These are phyloP conservation scores for Hiodon tergisus DNA, from an alignment of 2,113 vertebrate genomes.

Conservation along the genomic window DNA sequence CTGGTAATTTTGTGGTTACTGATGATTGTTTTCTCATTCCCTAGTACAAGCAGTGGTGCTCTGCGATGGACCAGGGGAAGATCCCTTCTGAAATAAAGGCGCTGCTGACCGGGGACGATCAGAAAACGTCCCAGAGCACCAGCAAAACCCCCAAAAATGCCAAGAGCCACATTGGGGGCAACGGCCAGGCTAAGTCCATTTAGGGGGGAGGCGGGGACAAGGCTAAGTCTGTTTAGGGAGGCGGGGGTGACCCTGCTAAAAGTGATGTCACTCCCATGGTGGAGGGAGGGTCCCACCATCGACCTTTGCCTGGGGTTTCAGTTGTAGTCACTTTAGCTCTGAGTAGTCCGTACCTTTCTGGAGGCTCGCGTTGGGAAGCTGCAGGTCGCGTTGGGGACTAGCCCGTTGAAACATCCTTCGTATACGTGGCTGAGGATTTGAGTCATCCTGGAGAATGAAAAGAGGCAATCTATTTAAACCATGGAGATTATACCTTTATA, in stretches of 20 bases:
- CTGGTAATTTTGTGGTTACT: too few relatives aligned
- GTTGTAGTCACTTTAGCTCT: conserved; percentile 11
- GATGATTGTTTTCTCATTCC: conserved; percentile 25
- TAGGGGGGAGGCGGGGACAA: not conserved
- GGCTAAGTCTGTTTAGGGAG: not conserved
- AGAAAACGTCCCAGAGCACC: conserved; percentile 65
- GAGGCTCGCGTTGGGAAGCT: conserved; percentile 5
- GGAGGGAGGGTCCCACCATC: not conserved
- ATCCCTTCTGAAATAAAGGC: conserved; percentile 98
- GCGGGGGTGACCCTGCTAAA: not conserved
- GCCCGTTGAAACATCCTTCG: not conserved
- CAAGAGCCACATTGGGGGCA: conserved; percentile 64
- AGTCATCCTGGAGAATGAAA: not conserved
- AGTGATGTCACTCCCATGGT: too few relatives aligned
- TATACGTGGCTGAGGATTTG: not conserved
- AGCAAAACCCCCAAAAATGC: conserved; percentile 65
- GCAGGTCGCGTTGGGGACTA: not conserved
- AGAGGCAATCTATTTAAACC: too few relatives aligned
- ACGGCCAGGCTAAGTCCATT: conserved; percentile 59
- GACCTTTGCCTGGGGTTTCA: conserved; percentile 2
- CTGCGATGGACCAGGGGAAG: conserved; percentile 97
- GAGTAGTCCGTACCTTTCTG: conserved; percentile 1
- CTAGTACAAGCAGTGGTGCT: conserved; percentile 98
- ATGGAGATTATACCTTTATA: not conserved
- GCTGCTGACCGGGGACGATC: conserved; percentile 87